These are phyloP conservation scores for Lapara coniferarum DNA, from an alignment of 2,888 invertebrate species.

Conservation along the genomic window DNA sequence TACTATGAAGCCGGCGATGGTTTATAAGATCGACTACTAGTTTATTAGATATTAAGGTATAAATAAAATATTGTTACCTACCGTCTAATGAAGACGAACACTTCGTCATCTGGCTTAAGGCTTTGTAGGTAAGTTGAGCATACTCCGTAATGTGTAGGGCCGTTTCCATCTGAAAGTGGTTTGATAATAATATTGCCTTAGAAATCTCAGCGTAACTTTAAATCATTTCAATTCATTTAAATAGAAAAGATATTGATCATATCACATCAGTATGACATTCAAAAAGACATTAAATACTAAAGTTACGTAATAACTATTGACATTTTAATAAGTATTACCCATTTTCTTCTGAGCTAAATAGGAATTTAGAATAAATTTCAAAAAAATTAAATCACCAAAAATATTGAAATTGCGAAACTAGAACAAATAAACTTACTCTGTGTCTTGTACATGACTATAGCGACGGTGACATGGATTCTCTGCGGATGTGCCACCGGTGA, in stretches of 20 bases:
- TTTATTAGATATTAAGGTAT: slow-evolving; percentile 6
- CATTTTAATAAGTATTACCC: too few relatives aligned
- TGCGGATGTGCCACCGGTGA: slow-evolving; percentile 89
- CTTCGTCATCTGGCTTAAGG: slow-evolving; percentile 85
- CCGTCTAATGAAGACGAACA: slow-evolving; percentile 91
- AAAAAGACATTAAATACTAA: too few relatives aligned
- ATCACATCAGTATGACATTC: too few relatives aligned
- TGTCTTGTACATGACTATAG: slow-evolving; percentile 93
- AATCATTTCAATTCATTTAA: too few relatives aligned
- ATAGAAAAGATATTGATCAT: too few relatives aligned
- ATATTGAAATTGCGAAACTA: not conserved
- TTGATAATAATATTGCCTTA: not conserved
- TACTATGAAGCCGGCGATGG: too few relatives aligned
- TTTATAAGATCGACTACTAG: not conserved
- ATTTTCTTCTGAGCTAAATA: too few relatives aligned
- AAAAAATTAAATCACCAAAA: not conserved
- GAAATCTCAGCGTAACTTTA: not conserved
- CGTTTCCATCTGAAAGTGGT: slow-evolving; percentile 86
- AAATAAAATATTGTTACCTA: slow-evolving; percentile 55
- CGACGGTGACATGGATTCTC: slow-evolving; percentile 94
- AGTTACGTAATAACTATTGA: too few relatives aligned
- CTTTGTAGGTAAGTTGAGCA: slow-evolving; percentile 95
- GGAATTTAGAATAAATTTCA: too few relatives aligned
- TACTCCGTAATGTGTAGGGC: slow-evolving; percentile 93
- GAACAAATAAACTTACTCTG: slow-evolving; percentile 84